Evolutionary conservation across 2,113 vertebrate species (phyloP).

Genomic region (Odobenus rosmarus): DNA sequence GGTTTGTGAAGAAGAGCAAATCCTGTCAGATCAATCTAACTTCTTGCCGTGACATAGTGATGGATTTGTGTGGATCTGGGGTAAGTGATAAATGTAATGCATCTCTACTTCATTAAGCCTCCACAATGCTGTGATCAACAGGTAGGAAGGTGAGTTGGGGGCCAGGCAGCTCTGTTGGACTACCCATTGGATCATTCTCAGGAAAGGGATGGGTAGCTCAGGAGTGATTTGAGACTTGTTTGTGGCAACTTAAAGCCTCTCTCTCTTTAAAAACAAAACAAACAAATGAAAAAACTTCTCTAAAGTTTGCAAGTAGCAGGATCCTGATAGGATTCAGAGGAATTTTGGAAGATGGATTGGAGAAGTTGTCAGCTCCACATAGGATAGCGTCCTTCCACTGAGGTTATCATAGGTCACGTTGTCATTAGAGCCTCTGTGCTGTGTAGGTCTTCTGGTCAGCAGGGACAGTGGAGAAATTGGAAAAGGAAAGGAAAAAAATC

Average conservation of each 20-base stretch:
- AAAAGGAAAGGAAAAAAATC: conserved; percentile 45
- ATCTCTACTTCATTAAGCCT: conserved; percentile 70
- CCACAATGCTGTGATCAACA: conserved; percentile 64
- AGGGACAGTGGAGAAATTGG: neutral
- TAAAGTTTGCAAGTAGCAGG: conserved; percentile 27
- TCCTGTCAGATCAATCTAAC: conserved; percentile 78
- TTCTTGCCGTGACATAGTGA: conserved; percentile 76
- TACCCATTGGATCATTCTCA: neutral
- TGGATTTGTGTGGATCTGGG: conserved; percentile 72
- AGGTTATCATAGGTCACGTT: neutral
- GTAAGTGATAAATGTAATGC: conserved; percentile 73
- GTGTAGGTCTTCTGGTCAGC: conserved; percentile 22
- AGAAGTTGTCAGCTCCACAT: neutral
- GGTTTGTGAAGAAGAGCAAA: conserved; percentile 77
- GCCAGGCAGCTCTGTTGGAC: neutral
- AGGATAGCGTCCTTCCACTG: neutral
- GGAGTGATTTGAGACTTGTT: conserved; percentile 28
- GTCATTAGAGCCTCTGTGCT: neutral
- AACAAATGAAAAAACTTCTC: neutral
- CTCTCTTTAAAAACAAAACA: neutral
- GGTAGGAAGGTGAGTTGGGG: conserved; percentile 48
- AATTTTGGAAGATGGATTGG: neutral
- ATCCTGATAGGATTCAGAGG: conserved; percentile 48
- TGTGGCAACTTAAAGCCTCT: neutral
- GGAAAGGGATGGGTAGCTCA: neutral